A percentile compares a stretch with the other conserved stretches of the same genome.
phyloP scores from a whole-genome alignment of 2,888 invertebrate species.

The Lycocerus yunnanus region DNA sequence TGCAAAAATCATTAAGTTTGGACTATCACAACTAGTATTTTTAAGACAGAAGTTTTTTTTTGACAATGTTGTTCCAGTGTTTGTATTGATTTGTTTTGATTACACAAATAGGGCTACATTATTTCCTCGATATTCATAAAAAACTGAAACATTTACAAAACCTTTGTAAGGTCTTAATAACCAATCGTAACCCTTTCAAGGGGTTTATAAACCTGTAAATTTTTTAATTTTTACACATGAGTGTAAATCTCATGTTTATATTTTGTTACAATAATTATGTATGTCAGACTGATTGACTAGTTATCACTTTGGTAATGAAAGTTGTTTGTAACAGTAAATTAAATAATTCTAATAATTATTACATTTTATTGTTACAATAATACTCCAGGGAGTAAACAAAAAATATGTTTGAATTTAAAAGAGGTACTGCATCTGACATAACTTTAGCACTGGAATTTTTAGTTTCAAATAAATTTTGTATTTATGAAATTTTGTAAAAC shows the following conservation, averaged over 20 bases:
- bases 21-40: slow-evolving; percentile 1
- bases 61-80: neutral
- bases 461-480: neutral
- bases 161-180: too few relatives aligned
- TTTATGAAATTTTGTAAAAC: neutral
- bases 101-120: too few relatives aligned
- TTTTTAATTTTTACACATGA: too few relatives aligned
- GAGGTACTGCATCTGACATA: neutral
- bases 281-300: neutral
- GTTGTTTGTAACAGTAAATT: neutral
- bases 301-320: neutral
- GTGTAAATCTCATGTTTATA: neutral
- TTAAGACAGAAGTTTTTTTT: neutral
- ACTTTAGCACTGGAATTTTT: neutral
- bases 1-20: slow-evolving; percentile 73
- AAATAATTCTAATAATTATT: neutral
- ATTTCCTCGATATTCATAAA: too few relatives aligned
- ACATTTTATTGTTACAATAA: neutral
- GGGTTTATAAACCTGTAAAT: too few relatives aligned
- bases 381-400: neutral
- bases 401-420: neutral
- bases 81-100: neutral
- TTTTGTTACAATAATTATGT: neutral
- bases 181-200: too few relatives aligned
- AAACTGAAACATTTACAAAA: too few relatives aligned